Conservation (phyloP, 2,888 invertebrate species). For the Hemithea aestivaria region DNA sequence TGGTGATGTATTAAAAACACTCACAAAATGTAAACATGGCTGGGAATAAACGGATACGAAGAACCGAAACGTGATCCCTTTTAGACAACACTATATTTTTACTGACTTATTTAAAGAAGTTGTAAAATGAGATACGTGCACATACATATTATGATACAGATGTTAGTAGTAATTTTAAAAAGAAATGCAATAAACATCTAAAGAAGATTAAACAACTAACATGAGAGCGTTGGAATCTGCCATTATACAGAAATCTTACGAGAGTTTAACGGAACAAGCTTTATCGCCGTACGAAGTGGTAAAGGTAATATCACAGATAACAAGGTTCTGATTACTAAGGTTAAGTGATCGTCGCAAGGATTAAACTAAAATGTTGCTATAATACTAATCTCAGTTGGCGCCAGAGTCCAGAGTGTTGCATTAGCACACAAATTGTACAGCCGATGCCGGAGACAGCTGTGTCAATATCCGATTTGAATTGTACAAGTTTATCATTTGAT, state of each 20-base stretch:
- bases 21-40: slow-evolving; percentile 41
- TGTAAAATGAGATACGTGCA: too few relatives aligned
- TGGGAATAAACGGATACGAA: slow-evolving; percentile 41
- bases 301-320: too few relatives aligned
- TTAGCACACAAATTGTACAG: slow-evolving; percentile 40
- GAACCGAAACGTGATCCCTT: slow-evolving; percentile 25
- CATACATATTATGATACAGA: too few relatives aligned
- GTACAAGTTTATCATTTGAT: slow-evolving; percentile 21
- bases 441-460: slow-evolving; percentile 32
- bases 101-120: slow-evolving; percentile 15
- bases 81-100: slow-evolving; percentile 20
- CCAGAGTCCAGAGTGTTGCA: slow-evolving; percentile 22
- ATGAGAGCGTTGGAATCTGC: too few relatives aligned
- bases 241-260: too few relatives aligned
- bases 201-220: too few relatives aligned
- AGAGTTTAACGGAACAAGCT: not conserved
- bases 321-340: too few relatives aligned
- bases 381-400: slow-evolving; percentile 23
- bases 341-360: too few relatives aligned
- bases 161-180: too few relatives aligned
- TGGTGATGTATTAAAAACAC: slow-evolving; percentile 45
- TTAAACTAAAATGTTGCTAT: slow-evolving; percentile 17
- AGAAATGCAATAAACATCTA: too few relatives aligned
- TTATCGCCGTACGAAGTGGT: too few relatives aligned
- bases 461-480: slow-evolving; percentile 34